Percentiles rank a stretch among this genome's conserved stretches.
Conservation (phyloP, 2,797 vertebrate genomes). For the Allobates femoralis region DNA sequence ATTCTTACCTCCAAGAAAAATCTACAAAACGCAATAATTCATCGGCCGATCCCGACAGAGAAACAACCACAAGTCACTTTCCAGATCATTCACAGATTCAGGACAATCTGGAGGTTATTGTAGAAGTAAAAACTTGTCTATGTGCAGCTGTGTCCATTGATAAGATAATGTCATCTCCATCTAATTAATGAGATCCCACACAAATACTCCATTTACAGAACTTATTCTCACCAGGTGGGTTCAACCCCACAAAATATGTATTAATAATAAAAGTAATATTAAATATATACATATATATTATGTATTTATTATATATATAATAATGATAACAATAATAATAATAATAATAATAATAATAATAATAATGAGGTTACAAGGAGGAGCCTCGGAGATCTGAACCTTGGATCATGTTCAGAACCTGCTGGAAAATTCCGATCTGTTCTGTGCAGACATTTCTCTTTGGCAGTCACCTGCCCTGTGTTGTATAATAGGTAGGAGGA, state of each 20-base stretch:
- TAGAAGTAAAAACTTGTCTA: too few species aligned
- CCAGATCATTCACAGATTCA: constrained; percentile 41
- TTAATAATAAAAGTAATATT: background rate
- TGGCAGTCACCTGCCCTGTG: constrained; percentile 46
- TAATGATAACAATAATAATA: too few species aligned
- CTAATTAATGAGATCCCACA: constrained; percentile 55
- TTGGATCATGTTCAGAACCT: background rate
- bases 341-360: too few species aligned
- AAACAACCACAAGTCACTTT: constrained; percentile 2
- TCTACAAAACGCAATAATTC: background rate
- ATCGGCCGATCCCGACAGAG: background rate
- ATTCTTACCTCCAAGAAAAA: background rate
- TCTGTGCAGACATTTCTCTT: constrained; percentile 37
- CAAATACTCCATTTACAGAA: constrained; percentile 52
- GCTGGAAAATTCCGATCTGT: constrained; percentile 1
- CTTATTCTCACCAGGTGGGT: constrained; percentile 34
- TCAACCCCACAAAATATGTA: background rate
- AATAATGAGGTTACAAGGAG: too few species aligned
- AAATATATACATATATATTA: too few species aligned
- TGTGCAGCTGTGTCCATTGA: constrained; percentile 55
- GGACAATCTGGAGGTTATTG: too few species aligned
- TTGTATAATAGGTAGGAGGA: constrained; percentile 61
- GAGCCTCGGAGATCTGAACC: background rate
- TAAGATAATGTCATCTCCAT: constrained; percentile 35
- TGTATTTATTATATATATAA: too few species aligned